Evolutionary conservation across 2,888 invertebrate genomes (phyloP).

Genomic region (Hydropsyche betteni): DNA sequence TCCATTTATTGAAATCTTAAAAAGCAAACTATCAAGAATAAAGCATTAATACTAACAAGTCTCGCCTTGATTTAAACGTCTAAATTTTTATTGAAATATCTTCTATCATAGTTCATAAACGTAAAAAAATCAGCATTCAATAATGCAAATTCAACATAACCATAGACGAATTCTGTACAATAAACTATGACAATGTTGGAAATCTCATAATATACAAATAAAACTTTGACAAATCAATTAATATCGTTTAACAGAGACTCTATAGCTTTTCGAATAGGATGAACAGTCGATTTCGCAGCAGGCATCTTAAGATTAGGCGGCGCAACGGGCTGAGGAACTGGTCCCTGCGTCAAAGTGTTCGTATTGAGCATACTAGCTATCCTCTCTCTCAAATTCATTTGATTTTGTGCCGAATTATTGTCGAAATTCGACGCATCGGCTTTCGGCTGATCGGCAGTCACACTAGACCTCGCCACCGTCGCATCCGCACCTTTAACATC

Average conservation of each 20-base stretch:
- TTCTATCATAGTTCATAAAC: neutral
- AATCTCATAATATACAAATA: neutral
- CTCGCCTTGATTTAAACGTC: neutral
- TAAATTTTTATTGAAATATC: neutral
- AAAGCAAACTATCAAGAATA: neutral
- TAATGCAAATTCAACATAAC: no score
- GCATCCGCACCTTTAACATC: slow-evolving; percentile 57
- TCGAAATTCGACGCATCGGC: slow-evolving; percentile 53
- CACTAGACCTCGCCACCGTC: slow-evolving; percentile 43
- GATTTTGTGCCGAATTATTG: slow-evolving; percentile 56
- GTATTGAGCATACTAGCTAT: slow-evolving; percentile 59
- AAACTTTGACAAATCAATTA: slow-evolving; percentile 26
- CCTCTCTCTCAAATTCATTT: slow-evolving; percentile 59
- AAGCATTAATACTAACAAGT: neutral
- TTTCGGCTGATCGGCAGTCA: neutral
- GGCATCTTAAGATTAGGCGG: slow-evolving; percentile 60
- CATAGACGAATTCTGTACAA: no score
- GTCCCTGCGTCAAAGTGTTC: slow-evolving; percentile 54
- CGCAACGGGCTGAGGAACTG: slow-evolving; percentile 53
- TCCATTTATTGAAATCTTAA: neutral
- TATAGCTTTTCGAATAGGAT: slow-evolving; percentile 80
- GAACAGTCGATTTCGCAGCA: slow-evolving; percentile 69
- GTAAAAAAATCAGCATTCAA: no score
- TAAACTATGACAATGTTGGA: neutral
- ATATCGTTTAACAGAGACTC: slow-evolving; percentile 71